Evolutionary conservation across 2,797 vertebrate species (phyloP).

Genomic region (Hoplostethus mediterraneus): DNA sequence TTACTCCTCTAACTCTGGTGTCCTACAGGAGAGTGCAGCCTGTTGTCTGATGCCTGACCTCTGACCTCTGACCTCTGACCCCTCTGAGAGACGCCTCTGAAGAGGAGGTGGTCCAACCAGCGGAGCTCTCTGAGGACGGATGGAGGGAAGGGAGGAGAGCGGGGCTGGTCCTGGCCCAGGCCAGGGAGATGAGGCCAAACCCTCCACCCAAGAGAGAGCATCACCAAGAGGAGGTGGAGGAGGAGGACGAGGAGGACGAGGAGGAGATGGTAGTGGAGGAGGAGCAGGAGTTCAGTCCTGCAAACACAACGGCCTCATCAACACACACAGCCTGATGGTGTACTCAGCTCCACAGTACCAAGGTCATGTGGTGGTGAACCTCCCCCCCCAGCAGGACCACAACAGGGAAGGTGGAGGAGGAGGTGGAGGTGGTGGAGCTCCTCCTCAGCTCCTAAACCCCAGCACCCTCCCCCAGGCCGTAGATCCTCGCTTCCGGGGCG

Average conservation of each 20-base stretch:
- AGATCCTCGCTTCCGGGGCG: conserved; percentile 58
- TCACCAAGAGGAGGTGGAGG: conserved; percentile 38
- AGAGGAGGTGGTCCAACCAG: background rate
- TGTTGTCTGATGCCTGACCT: conserved; percentile 70
- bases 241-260: background rate
- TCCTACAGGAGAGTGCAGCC: conserved; percentile 81
- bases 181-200: conserved; percentile 75
- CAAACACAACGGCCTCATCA: conserved; percentile 90
- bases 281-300: conserved; percentile 60
- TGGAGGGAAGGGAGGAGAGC: conserved; percentile 52
- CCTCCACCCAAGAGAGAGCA: conserved; percentile 71
- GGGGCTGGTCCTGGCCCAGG: conserved; percentile 1
- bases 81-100: conserved; percentile 54
- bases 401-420: conserved; percentile 22
- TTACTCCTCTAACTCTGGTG: conserved; percentile 28
- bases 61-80: conserved; percentile 48
- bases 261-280: background rate
- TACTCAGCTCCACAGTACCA: conserved; percentile 90
- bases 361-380: conserved; percentile 75
- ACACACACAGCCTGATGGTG: conserved; percentile 86
- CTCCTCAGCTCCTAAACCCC: conserved; percentile 91
- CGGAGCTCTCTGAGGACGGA: conserved; percentile 78
- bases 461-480: conserved; percentile 83
- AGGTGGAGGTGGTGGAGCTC: conserved; percentile 66
- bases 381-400: conserved; percentile 68